Evolutionary conservation across 2,797 vertebrate genomes (phyloP).

Genomic region (Phalanger gymnotis): DNA sequence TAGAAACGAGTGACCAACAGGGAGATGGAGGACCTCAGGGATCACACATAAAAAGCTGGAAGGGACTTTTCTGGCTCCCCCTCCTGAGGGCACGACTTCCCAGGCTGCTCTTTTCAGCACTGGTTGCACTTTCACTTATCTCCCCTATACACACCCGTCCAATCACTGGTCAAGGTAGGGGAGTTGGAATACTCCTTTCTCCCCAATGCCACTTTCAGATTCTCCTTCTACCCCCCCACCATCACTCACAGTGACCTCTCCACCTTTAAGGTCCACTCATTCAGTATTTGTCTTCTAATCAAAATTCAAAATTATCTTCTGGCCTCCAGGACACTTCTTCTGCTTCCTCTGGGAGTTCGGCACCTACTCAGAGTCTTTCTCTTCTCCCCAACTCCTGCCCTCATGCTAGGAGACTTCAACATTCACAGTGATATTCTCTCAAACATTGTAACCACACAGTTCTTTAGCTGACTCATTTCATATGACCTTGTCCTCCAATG

Average conservation of each 20-base stretch:
- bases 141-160: too few relatives aligned
- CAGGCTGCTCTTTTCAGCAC: background rate
- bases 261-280: background rate
- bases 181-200: background rate
- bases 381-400: background rate
- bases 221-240: background rate
- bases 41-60: background rate
- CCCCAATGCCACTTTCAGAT: background rate
- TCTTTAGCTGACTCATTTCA: background rate
- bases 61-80: background rate
- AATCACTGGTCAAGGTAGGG: background rate
- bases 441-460: background rate
- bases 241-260: background rate
- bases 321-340: background rate
- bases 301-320: background rate
- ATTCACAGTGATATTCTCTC: background rate
- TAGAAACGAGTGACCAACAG: background rate
- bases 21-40: background rate
- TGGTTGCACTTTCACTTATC: background rate
- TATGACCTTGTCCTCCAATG: background rate
- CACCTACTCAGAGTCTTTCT: background rate
- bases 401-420: background rate
- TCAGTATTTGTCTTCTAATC: background rate
- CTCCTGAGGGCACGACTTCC: background rate
- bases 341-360: background rate